Base-by-base conservation (phyloP, 2,888 invertebrate genomes). In the Andrena fulva region DNA sequence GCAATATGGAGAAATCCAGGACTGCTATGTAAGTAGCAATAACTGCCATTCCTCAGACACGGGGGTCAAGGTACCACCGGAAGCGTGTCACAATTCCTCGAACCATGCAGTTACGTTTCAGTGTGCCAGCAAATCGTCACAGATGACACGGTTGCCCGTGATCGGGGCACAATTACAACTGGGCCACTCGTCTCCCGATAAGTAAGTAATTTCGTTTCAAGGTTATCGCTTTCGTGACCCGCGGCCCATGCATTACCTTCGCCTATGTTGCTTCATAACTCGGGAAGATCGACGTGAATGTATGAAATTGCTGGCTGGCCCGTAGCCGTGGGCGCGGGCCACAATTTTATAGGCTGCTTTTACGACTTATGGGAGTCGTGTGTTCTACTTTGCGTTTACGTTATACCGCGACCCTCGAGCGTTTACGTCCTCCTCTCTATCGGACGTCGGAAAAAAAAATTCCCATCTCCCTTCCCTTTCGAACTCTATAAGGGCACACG, bases 311-410 rank as follows among this genome's bases (percentile, higher is more conserved):
- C 70, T 59, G 68, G 69, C 69, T 52, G 83, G 67, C 71, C 64
- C 60, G 71, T 66, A 66, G 84, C 74, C 77, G 62, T 70, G 80
- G 76, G 77, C 67, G 35, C 62, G 68, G 79, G 77, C 48, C 70
- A 80, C 87, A 86, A 86, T 91, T 92, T 92, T 92, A 91, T 90
- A 91, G 91, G 91, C 89, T 90, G 87, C 88, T 90, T 92, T 92
- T 92, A 92, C 90, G 92, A 92, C 91, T 90, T 89, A 89, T 89
- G 89, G 90, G 87, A 91, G 92, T 91, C 90, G 89, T 90, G 90
- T 84, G 90, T 89, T 91, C 91, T 88, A 89, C 90, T 91, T 92
- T 89, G 89, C 90, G 88, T 90, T 91, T 90, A 88, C 88, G 90
- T 89, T 87, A 89, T 87, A 89, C 87, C 89, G 87, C 90, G 90